Conservation (phyloP, 2,113 vertebrate species). For the Neofelis nebulosa region DNA sequence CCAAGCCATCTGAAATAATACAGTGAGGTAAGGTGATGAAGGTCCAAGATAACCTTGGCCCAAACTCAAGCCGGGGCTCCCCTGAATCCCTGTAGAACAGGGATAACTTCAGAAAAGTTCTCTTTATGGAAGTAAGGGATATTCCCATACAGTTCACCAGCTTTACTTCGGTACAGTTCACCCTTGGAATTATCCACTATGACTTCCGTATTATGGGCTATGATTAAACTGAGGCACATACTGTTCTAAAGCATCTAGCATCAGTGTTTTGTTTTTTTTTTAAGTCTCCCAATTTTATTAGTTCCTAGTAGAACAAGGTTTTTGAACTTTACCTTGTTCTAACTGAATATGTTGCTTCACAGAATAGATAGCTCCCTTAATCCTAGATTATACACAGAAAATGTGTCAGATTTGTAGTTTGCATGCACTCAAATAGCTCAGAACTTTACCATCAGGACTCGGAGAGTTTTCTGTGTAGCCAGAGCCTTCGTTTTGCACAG, state of each 20-base stretch:
- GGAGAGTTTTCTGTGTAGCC: slow-evolving; percentile 69
- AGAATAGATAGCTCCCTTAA: not conserved
- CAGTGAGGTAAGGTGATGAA: not conserved
- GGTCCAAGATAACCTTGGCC: not conserved
- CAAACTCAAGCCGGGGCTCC: not conserved
- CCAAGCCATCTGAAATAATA: not conserved
- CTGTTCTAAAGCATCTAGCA: not conserved
- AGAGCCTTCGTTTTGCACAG: slow-evolving; percentile 70
- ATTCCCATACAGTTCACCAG: not conserved
- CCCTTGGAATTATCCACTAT: not conserved
- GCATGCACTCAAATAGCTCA: not conserved
- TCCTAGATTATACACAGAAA: not conserved
- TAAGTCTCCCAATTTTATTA: slow-evolving; percentile 24
- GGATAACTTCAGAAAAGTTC: not conserved
- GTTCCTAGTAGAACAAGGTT: slow-evolving; percentile 23
- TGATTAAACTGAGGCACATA: not conserved
- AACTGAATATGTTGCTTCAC: not conserved
- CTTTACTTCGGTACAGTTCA: not conserved
- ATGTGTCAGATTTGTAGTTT: not conserved
- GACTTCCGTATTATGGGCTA: not conserved
- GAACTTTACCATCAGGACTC: slow-evolving; percentile 82
- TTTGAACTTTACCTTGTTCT: slow-evolving; percentile 60
- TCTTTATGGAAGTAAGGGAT: not conserved
- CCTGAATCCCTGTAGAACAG: not conserved
- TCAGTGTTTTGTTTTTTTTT: not conserved